Evolutionary conservation across 2,797 vertebrate species (phyloP), one percentile per base, ranked within the genome.

Genomic region (Knipowitschia caucasica): DNA sequence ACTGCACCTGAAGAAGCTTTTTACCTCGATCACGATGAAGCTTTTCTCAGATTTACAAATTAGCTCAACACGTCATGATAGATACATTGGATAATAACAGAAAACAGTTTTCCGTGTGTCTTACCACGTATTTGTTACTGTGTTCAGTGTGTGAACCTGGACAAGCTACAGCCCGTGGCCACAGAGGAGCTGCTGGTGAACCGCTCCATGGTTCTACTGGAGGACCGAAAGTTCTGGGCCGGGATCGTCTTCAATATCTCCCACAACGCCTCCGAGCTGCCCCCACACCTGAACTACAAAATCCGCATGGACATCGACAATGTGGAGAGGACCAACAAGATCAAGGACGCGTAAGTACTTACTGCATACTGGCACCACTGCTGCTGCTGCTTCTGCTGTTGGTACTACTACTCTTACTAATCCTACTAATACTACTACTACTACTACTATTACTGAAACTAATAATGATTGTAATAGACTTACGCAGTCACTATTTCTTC

Each of bases 241-340:
- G 95, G 93, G 0, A 88, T 99, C 0, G 94, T 98, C 55, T 99
- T 99, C 0, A 93, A 93, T 58, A 40, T 95, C 1, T 38, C 79
- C 5, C 71, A 90, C 1, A 88, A 87, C 43, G 91, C 90, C 17
- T 71, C 80, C 0, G 88, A 92, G 33, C 87, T 98, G 20, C 95
- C 96, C 2, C 52, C 77, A 0, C 92, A 94, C 0, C 83, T 99
- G 53, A 93, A 90, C 77, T 99, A 98, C 84, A 99, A 98, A 86
- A 95, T 99, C 70, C 92, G 96, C 53, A 99, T 99, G 96, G 96
- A 99, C 80, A 99, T 99, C 0, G 96, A 99, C 87, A 99, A 94
- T 0, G 96, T 99, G 62, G 95, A 99, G 77, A 89, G 96, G 58
- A 99, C 96, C 29, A 99, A 99, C 60, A 98, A 98, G 84, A 98